Base-by-base conservation (phyloP, 2,113 vertebrate genomes). In the Taurulus bubalis region DNA sequence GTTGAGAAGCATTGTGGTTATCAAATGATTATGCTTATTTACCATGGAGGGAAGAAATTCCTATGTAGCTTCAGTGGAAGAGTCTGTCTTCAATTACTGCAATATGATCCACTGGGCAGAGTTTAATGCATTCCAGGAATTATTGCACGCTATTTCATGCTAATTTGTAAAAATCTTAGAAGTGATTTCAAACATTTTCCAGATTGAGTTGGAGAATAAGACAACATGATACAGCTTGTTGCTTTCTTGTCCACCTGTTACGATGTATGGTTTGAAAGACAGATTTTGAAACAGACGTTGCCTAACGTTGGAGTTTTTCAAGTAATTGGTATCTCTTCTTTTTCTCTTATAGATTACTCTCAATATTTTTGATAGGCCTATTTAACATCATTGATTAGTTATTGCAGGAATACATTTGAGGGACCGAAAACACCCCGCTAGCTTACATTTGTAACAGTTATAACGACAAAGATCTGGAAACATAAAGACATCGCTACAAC, bases 101-200 rank as follows among this genome's bases (percentile, higher is more conserved):
- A 74, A 63, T 20, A 26, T 20, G 42, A 75, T 75, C n/a, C 30
- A 53, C 45, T 75, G 45, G 24, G 45, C 32, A 38, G 53, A 5
- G 32, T 49, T 26, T 16, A 34, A 34, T 51, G 71, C 42, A 26
- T 63, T 63, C 40, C 18, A 42, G 22, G 40, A 34, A 20, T 26
- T 49, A 74, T 47, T 24, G 47, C 58, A 62, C 16, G 58, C n/a
- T 24, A 62, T 63, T 49, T 34, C 40, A 32, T 62, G 58, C 58
- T 49, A 30, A 49, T 63, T 49, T 18, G 0, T 42, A 28, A 42
- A 42, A 20, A 60, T 22, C 60, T 22, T 16, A 49, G 63, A 20
- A 24, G 20, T 18, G 22, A 75, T 26, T 63, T 74, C 53, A 20
- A 20, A 51, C 49, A 51, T 51, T 12, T 51, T 22, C 36, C 36